Base-by-base conservation (phyloP, 2,797 vertebrate genomes). In the Bucorvus abyssinicus region DNA sequence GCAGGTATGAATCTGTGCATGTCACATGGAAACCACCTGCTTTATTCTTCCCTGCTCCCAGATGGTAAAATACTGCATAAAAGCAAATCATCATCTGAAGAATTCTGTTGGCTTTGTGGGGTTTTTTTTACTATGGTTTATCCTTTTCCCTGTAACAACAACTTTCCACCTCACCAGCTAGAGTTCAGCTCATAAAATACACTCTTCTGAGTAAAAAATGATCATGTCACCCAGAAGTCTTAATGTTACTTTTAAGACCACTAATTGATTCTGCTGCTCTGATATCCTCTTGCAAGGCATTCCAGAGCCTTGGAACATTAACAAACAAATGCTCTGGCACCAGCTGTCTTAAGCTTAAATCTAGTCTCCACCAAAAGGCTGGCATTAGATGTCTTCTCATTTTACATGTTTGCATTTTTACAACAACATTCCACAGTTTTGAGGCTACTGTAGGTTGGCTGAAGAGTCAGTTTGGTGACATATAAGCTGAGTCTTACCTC, bases 281-380 rank as follows among this genome's bases (percentile, higher is more conserved):
- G 67, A 80, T 80, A 78, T 85, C 88, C 90, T 74, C 95, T 94
- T 92, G 90, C 93, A 86, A 95, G 61, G 74, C 96, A 88, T 93
- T 96, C 95, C 94, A 84, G 67, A 93, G 94, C 64, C 79, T 70
- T 50, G 23, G 87, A 91, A 94, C 77, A 40, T 70, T 93, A 88
- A 75, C 45, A 85, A 84, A 84, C 95, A 96, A 90, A 92, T 85
- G 84, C 36, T 88, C 95, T 64, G 94, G 95, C 96, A 93, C 90
- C 96, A 96, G 94, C 97, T 96, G 96, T 95, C 96, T 95, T 88
- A 89, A 95, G 87, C 93, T 95, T 94, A 93, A 96, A 94, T 94
- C 96, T 96, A 94, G 86, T 95, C 92, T 92, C 93, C 92, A 92
- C 88, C 86, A 92, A 91, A 96, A 97, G 92, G 78, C 47, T 86